Evolutionary conservation across 1,140 invertebrate species (phyloP).

Genomic region (Drosophila jambulina): DNA sequence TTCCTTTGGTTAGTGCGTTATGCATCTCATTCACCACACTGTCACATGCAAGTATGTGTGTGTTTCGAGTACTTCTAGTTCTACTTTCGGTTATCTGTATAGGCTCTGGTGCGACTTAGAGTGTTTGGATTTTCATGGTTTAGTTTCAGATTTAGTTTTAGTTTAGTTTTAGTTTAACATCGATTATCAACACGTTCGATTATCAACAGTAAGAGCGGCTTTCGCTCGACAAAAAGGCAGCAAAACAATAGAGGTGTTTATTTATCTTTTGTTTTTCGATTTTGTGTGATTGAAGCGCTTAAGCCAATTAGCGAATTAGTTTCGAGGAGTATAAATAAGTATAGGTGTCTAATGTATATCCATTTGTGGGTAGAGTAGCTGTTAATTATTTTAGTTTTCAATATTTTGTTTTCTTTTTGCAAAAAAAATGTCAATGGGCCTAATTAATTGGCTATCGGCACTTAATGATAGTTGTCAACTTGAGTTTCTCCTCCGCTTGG

Average conservation of each 20-base stretch:
- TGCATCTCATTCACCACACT: not conserved
- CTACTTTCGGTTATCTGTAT: not conserved
- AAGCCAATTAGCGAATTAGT: constrained; percentile 26
- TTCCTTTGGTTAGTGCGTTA: not conserved
- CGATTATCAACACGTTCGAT: constrained; percentile 63
- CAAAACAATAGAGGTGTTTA: constrained; percentile 14
- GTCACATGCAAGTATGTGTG: constrained; percentile 9
- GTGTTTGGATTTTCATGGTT: constrained; percentile 1
- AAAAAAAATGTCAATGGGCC: constrained; percentile 42
- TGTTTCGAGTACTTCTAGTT: not conserved
- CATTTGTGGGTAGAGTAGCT: constrained; percentile 18
- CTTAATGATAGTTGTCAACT: constrained; percentile 24
- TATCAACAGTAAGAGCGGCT: constrained; percentile 63
- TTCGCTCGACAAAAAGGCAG: constrained; percentile 3
- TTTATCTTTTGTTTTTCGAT: constrained; percentile 5
- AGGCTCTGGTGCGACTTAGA: not conserved
- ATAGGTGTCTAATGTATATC: constrained; percentile 27
- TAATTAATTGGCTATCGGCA: constrained; percentile 39
- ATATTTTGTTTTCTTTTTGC: not conserved
- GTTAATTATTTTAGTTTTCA: not conserved
- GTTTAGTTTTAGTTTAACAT: constrained; percentile 18
- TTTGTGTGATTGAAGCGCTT: constrained; percentile 19
- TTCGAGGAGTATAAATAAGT: constrained; percentile 19
- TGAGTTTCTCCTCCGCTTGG: constrained; percentile 32
- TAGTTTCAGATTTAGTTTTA: not conserved